Evolutionary conservation across 2,888 invertebrate genomes (phyloP).

Genomic region (Thalpophila matura): DNA sequence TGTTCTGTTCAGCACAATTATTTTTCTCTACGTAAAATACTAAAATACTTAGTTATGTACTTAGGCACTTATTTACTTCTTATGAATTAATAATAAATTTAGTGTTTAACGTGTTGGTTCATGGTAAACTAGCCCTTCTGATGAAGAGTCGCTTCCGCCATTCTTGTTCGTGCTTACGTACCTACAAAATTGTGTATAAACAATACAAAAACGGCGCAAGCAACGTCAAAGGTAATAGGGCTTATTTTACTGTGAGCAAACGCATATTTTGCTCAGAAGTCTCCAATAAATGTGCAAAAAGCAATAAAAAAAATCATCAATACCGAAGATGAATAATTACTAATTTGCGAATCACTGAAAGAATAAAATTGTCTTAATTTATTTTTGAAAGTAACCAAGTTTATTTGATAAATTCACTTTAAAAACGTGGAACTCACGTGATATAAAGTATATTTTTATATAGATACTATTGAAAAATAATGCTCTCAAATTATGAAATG

Average conservation of each 20-base stretch:
- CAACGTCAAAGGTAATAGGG: slow-evolving; percentile 14
- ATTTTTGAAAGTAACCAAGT: slow-evolving; percentile 23
- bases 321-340: slow-evolving; percentile 18
- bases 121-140: slow-evolving; percentile 18
- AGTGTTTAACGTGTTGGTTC: slow-evolving; percentile 38
- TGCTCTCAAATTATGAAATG: slow-evolving; percentile 37
- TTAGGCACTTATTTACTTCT: slow-evolving; percentile 61
- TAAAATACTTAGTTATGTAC: slow-evolving; percentile 47
- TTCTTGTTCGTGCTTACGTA: not conserved
- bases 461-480: slow-evolving; percentile 41
- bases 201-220: not conserved
- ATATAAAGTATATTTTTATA: slow-evolving; percentile 54
- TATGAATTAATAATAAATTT: slow-evolving; percentile 64
- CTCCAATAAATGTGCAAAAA: slow-evolving; percentile 57
- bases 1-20: slow-evolving; percentile 53
- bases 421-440: slow-evolving; percentile 15
- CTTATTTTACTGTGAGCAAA: slow-evolving; percentile 24
- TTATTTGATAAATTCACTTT: slow-evolving; percentile 43
- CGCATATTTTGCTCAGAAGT: slow-evolving; percentile 59
- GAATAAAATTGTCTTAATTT: slow-evolving; percentile 8
- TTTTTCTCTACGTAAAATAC: slow-evolving; percentile 30
- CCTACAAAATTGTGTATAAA: not conserved
- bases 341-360: slow-evolving; percentile 24
- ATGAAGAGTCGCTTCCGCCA: not conserved
- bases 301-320: slow-evolving; percentile 55